A percentile compares a stretch with the other conserved stretches of the same genome.
Evolutionary conservation across 2,113 vertebrate genomes (phyloP).

Genomic region (Eonycteris spelaea): DNA sequence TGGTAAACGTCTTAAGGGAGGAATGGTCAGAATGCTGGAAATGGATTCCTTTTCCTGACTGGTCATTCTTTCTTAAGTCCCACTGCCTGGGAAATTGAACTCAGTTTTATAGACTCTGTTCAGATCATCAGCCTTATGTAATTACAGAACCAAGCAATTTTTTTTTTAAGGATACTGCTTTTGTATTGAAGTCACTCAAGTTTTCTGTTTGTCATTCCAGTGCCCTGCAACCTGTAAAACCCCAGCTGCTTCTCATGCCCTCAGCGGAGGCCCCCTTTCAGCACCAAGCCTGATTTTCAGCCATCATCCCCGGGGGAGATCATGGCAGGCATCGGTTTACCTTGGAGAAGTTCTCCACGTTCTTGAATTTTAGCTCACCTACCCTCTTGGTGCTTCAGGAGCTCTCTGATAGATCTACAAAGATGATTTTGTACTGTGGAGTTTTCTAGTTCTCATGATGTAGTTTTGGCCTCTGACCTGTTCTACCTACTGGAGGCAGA

Average conservation of each 20-base stretch:
- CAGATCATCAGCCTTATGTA: background rate
- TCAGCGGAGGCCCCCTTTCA: background rate
- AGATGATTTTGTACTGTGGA: background rate
- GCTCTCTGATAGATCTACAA: background rate
- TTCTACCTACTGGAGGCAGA: background rate
- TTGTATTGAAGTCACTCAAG: background rate
- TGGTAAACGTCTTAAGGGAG: background rate
- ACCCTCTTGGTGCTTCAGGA: background rate
- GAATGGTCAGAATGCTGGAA: background rate
- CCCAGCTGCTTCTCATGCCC: background rate
- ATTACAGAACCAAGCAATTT: background rate
- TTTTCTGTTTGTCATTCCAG: background rate
- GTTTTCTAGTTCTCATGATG: background rate
- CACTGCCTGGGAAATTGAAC: background rate
- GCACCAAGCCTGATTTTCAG: background rate
- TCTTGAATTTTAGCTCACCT: background rate
- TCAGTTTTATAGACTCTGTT: background rate
- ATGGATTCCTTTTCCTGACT: background rate
- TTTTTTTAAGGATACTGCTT: background rate
- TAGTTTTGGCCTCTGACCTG: background rate
- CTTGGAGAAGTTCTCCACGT: background rate
- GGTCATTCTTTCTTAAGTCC: background rate
- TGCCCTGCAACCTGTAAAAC: background rate
- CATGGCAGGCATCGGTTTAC: background rate
- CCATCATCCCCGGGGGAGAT: background rate